Evolutionary conservation across 2,113 vertebrate species (phyloP).

Genomic region (Galemys pyrenaicus): DNA sequence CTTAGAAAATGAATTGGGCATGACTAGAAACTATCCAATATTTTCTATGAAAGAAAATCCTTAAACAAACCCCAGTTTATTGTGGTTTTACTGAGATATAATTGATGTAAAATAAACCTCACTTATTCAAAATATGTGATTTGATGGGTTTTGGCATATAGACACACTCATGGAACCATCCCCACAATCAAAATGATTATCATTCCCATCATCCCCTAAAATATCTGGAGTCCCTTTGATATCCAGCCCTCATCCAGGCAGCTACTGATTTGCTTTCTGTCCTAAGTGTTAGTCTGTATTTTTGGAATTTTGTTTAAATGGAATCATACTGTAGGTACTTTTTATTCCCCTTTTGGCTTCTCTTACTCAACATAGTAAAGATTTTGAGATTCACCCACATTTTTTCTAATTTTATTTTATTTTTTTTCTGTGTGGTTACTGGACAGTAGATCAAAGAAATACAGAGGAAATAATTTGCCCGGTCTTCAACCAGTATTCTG

Average conservation of each 20-base stretch:
- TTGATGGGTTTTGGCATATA: neutral
- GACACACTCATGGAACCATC: neutral
- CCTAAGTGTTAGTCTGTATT: neutral
- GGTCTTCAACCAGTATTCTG: neutral
- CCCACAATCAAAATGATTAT: neutral
- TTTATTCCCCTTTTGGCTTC: neutral
- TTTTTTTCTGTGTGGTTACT: neutral
- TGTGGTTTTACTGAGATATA: neutral
- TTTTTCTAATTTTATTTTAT: neutral
- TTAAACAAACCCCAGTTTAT: neutral
- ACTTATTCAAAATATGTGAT: neutral
- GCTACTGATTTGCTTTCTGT: neutral
- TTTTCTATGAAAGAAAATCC: neutral
- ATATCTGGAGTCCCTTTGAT: neutral
- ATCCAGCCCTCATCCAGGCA: neutral
- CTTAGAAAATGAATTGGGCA: neutral
- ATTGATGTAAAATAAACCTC: neutral
- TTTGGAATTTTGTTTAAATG: neutral
- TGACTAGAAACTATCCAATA: neutral
- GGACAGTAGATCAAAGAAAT: neutral
- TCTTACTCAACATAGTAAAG: neutral
- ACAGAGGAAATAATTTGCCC: neutral
- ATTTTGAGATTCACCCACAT: neutral
- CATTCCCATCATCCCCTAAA: neutral
- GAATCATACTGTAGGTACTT: fast-evolving